These are phyloP conservation scores for Epicampocera succincta DNA, from an alignment of 2,888 invertebrate genomes.

Conservation along the genomic window DNA sequence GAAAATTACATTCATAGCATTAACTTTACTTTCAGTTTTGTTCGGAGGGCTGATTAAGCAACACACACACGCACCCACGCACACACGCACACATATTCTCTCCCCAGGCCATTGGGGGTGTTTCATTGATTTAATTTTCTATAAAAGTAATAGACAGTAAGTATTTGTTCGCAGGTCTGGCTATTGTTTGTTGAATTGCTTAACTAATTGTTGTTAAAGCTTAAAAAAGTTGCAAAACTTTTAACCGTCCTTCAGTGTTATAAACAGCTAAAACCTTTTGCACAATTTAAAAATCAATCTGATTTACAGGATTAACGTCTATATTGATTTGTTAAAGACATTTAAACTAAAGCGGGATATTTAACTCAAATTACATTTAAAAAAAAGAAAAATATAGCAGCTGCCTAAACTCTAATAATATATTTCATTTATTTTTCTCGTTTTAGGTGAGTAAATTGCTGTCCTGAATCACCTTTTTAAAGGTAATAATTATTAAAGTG, in stretches of 20 bases:
- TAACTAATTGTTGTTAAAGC: constrained; percentile 60
- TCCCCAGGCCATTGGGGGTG: constrained; percentile 10
- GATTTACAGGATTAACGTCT: constrained; percentile 11
- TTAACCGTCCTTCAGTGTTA: not conserved
- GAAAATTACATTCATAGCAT: constrained; percentile 16
- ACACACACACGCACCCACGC: not conserved
- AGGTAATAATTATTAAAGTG: constrained; percentile 22
- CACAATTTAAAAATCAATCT: constrained; percentile 12
- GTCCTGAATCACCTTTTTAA: not conserved
- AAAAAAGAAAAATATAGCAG: not conserved
- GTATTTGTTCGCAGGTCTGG: not conserved
- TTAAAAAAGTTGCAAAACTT: constrained; percentile 37
- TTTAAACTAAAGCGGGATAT: not conserved
- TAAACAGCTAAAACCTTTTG: constrained; percentile 10
- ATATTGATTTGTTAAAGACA: constrained; percentile 45
- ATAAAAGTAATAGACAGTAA: not conserved
- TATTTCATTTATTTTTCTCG: constrained; percentile 24
- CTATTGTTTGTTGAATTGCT: constrained; percentile 55
- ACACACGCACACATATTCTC: not conserved
- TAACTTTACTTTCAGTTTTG: constrained; percentile 49
- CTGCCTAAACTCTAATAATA: not conserved
- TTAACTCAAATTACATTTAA: not conserved
- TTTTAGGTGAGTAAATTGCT: constrained; percentile 62
- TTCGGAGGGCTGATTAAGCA: not conserved
- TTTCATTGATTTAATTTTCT: not conserved